These are phyloP conservation scores for Pachypeltis micranthus DNA, from an alignment of 1,140 invertebrate genomes.

Conservation along the genomic window DNA sequence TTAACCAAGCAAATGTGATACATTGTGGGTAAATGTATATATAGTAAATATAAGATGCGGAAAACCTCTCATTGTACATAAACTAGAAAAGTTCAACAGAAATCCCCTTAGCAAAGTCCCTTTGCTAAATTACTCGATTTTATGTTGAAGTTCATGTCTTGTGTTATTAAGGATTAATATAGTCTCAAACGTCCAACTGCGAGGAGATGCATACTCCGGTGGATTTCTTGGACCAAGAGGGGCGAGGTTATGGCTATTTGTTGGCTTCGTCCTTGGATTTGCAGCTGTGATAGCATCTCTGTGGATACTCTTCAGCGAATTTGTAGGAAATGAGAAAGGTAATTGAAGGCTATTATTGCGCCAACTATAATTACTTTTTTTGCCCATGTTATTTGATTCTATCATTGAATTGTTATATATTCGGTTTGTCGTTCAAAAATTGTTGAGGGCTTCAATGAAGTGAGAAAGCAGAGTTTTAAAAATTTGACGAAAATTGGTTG, in stretches of 20 bases:
- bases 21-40: too few relatives aligned
- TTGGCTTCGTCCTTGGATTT: constrained; percentile 94
- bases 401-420: neutral
- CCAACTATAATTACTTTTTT: neutral
- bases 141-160: constrained; percentile 2
- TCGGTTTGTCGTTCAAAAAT: too few relatives aligned
- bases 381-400: constrained; percentile 1
- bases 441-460: too few relatives aligned
- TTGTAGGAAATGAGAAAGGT: constrained; percentile 41
- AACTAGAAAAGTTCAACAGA: too few relatives aligned
- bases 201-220: constrained; percentile 74
- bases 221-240: constrained; percentile 81
- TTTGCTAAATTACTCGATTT: too few relatives aligned
- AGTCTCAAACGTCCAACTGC: constrained; percentile 86
- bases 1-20: too few relatives aligned
- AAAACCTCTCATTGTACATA: too few relatives aligned
- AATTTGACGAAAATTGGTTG: too few relatives aligned
- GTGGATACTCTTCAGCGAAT: constrained; percentile 87
- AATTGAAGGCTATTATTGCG: neutral
- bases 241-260: constrained; percentile 87
- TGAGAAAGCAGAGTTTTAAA: too few relatives aligned
- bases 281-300: constrained; percentile 86
- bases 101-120: too few relatives aligned
- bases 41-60: too few relatives aligned
- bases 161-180: constrained; percentile 68